Conservation (phyloP, 2,888 invertebrate species). For the Pardosa pseudoannulata region DNA sequence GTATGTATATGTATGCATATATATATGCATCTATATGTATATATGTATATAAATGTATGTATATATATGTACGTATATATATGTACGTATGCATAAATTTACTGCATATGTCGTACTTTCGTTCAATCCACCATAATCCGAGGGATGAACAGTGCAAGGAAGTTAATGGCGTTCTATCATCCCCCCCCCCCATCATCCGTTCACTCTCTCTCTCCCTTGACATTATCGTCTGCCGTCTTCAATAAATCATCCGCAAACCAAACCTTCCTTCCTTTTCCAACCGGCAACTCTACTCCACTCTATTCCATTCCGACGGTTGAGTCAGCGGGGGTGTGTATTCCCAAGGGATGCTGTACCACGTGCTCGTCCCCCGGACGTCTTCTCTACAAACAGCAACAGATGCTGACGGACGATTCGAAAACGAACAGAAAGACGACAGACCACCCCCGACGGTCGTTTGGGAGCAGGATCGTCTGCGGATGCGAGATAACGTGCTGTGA, state of each 20-base stretch:
- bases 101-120: too few relatives aligned
- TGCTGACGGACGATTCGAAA: slow-evolving; percentile 8
- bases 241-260: slow-evolving; percentile 23
- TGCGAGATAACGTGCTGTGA: not conserved
- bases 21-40: too few relatives aligned
- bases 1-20: too few relatives aligned
- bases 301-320: too few relatives aligned
- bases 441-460: slow-evolving; percentile 16
- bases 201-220: not conserved
- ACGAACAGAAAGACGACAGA: not conserved
- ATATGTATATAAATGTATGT: too few relatives aligned
- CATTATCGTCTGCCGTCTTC: slow-evolving; percentile 1
- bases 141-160: too few relatives aligned
- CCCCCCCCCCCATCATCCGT: too few relatives aligned
- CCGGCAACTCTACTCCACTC: not conserved
- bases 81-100: too few relatives aligned
- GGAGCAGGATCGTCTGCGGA: not conserved
- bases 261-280: not conserved
- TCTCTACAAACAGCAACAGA: slow-evolving; percentile 28
- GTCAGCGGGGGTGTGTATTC: slow-evolving; percentile 44
- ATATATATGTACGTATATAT: too few relatives aligned
- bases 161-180: too few relatives aligned
- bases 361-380: not conserved
- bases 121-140: too few relatives aligned
- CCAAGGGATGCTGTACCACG: not conserved